A percentile compares a stretch with the other conserved stretches of the same genome.
Evolutionary conservation across 2,113 vertebrate genomes (phyloP).

Genomic region (Ancistrus triradiatus): DNA sequence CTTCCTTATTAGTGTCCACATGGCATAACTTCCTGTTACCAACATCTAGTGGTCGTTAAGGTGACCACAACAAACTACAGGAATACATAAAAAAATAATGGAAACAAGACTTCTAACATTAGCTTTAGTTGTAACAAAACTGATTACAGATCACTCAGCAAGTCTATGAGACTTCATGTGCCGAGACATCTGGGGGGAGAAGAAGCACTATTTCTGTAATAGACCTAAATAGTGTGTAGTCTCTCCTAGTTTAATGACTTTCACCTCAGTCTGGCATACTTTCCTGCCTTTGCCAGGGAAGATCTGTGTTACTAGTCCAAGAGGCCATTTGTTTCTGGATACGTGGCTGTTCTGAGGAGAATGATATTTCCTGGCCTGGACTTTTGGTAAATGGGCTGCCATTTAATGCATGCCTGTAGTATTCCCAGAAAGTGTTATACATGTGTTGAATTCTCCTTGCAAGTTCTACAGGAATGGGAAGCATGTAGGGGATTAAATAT

Average conservation of each 20-base stretch:
- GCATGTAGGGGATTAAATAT: no score
- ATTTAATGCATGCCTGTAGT: not conserved
- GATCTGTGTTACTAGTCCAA: constrained; percentile 16
- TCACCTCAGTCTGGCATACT: constrained; percentile 4
- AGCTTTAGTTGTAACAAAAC: not conserved
- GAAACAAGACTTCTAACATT: no score
- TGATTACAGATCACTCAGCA: constrained; percentile 14
- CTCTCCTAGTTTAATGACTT: constrained; percentile 12
- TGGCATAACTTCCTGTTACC: no score
- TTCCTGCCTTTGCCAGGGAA: constrained; percentile 32
- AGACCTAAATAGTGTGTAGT: not conserved
- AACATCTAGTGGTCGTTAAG: no score
- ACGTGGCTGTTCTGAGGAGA: constrained; percentile 31
- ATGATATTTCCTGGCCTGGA: constrained; percentile 11
- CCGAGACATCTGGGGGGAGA: not conserved
- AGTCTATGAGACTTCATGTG: not conserved
- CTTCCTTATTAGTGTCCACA: no score
- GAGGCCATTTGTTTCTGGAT: constrained; percentile 25
- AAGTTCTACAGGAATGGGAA: no score
- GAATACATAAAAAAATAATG: no score
- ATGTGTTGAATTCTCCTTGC: constrained; percentile 10
- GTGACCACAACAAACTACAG: no score
- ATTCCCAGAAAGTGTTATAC: constrained; percentile 14
- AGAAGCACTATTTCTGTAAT: constrained; percentile 10
- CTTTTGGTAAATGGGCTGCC: constrained; percentile 14